Conservation (phyloP, 1,140 invertebrate species). For the Proctacanthus coquilletti region DNA sequence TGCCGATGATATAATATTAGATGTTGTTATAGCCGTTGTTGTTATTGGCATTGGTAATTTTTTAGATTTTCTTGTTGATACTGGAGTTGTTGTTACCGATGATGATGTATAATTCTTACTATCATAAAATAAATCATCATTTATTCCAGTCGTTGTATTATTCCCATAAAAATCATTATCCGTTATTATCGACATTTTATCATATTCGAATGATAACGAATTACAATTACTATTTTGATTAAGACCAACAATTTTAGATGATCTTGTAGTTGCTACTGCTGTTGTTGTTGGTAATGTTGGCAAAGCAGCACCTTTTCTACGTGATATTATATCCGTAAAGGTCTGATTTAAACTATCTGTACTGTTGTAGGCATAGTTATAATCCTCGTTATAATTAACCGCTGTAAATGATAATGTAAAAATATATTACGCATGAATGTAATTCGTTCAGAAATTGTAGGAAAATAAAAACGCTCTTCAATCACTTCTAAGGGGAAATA, state of each 20-base stretch:
- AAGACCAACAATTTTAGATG: neutral
- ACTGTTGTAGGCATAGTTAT: conserved; percentile 51
- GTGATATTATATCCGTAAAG: neutral
- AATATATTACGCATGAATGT: too few relatives aligned
- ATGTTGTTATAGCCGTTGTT: conserved; percentile 15
- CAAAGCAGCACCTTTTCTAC: conserved; percentile 1
- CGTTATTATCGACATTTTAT: too few relatives aligned
- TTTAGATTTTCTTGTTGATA: conserved; percentile 15
- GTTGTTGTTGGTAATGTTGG: neutral
- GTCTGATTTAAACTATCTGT: conserved; percentile 16
- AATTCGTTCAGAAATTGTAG: too few relatives aligned
- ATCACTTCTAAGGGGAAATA: too few relatives aligned
- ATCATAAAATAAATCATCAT: conserved; percentile 5
- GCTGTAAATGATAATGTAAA: conserved; percentile 22
- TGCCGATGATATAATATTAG: conserved; percentile 1
- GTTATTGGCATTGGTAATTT: conserved; percentile 23
- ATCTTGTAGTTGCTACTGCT: neutral
- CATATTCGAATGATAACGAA: too few relatives aligned
- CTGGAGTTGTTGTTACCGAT: conserved; percentile 1
- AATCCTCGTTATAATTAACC: conserved; percentile 44
- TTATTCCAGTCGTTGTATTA: too few relatives aligned
- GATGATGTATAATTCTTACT: conserved; percentile 1
- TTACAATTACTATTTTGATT: neutral
- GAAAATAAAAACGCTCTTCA: too few relatives aligned
- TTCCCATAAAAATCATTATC: too few relatives aligned